Evolutionary conservation across 1,140 invertebrate species (phyloP), one percentile per base, ranked within the genome.

Genomic region (Helicoverpa zea): DNA sequence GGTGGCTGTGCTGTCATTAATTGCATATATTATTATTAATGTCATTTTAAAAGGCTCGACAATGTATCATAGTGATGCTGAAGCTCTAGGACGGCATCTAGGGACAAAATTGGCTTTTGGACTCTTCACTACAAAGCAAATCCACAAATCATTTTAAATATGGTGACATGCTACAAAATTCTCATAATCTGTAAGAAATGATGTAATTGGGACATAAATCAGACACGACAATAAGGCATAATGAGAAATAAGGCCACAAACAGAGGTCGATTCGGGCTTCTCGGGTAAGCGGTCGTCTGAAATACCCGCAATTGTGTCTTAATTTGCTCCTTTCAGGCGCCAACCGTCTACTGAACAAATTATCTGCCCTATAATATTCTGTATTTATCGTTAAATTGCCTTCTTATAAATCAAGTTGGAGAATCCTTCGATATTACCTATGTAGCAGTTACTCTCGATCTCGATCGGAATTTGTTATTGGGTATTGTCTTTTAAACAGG

Each of bases 271-370:
- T 29, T 7, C 14, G 58, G 14, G 58, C 16, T 12, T n/a, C 43
- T 9, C 16, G 43, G 49, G 43, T 43, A 16, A 49, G 64, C 64
- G 3, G 64, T 63, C 59, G 59, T 59, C 56, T 79, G 66, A 68
- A 79, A 82, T 81, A 80, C 73, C 63, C 79, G 63, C 83, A 86
- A 86, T 83, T 78, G 80, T 81, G 80, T 72, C 79, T 85, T 83
- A 83, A 85, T 83, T 81, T 78, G 80, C 77, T 85, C 84, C 78
- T 83, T 83, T 85, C 80, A 78, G 51, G 51, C 56, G 51, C 12
- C 61, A 18, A 49, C 73, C 43, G 66, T 74, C 74, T 78, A 76
- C 64, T 75, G 78, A 80, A 68, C 77, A 72, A 84, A 84, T 84
- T 84, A 84, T 79, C 79, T 81, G 11, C 11, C 52, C 35, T 80